A percentile compares a stretch with the other conserved stretches of the same genome.
Evolutionary conservation across 2,797 vertebrate species (phyloP).

Genomic region (Arnoldichthys spilopterus): DNA sequence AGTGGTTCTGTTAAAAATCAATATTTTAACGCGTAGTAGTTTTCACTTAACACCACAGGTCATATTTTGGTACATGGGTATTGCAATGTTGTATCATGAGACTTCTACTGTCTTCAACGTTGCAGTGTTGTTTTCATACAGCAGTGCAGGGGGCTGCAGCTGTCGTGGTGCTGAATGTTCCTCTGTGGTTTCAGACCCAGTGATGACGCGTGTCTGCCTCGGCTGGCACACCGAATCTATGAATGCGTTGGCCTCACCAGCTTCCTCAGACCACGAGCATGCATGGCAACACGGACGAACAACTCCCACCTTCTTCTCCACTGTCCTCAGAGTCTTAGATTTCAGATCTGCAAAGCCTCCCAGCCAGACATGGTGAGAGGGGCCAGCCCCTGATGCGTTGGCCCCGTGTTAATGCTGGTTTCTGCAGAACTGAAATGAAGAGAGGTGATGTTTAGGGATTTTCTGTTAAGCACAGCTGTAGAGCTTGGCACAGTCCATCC

Average conservation of each 20-base stretch:
- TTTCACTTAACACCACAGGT: too few species aligned
- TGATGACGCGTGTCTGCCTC: slow-evolving; percentile 35
- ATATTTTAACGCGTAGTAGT: too few species aligned
- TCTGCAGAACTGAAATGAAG: slow-evolving; percentile 24
- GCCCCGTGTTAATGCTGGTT: slow-evolving; percentile 20
- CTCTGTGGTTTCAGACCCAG: slow-evolving; percentile 20
- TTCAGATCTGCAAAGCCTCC: slow-evolving; percentile 26
- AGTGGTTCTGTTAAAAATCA: too few species aligned
- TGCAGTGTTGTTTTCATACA: slow-evolving; percentile 6
- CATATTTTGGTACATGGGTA: too few species aligned
- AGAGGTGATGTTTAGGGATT: slow-evolving; percentile 16
- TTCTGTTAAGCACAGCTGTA: slow-evolving; percentile 32
- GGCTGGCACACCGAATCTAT: slow-evolving; percentile 8
- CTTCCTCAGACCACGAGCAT: background rate
- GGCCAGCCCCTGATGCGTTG: slow-evolving; percentile 6
- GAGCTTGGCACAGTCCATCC: slow-evolving; percentile 10
- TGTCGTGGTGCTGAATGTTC: slow-evolving; percentile 35
- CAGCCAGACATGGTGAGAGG: slow-evolving; percentile 23
- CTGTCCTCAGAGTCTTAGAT: slow-evolving; percentile 31
- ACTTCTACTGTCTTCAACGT: too few species aligned
- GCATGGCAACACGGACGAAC: slow-evolving; percentile 4
- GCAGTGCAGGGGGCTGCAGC: slow-evolving; percentile 23
- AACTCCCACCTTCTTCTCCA: slow-evolving; percentile 24
- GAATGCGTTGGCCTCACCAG: slow-evolving; percentile 9
- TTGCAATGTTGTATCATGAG: too few species aligned